Base-by-base conservation (phyloP, 1,140 invertebrate genomes). In the Drosophila novamexicana region DNA sequence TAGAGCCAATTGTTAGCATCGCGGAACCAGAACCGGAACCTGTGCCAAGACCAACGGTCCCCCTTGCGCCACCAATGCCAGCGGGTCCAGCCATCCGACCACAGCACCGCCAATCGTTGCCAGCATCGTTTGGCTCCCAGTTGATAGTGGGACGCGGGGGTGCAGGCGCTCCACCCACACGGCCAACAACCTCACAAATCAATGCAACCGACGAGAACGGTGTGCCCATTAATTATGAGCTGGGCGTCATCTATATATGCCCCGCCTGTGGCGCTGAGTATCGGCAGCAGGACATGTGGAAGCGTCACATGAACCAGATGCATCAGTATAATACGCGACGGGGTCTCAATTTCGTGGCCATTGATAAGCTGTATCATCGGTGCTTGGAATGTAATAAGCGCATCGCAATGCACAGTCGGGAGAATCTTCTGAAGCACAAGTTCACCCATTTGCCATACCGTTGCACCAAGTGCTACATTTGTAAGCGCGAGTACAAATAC, bases 331-430 rank as follows among this genome's bases (percentile, higher is more conserved):
- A 91, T 59, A 91, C 90, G 0, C 76, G 84, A 0, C 79, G 79
- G 0, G 90, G 90, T 6, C 72, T 91, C 6, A 91, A 91, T 62
- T 91, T 91, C 39, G 66, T 84, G 32, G 83, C 77, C 47, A 73
- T 91, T 12, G 90, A 91, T 63, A 91, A 91, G 68, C 56, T 91
- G 0, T 91, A 91, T 50, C 90, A 91, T 52, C 78, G 79, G 18
- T 91, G 90, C 54, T 54, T 82, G 53, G 90, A 91, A 49, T 91
- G 90, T 49, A 74, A 89, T 22, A 91, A 91, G 54, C 80, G 81
- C 6, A 91, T 91, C 29, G 90, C 90, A 6, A 91, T 91, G 90
- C 90, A 91, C 58, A 91, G 90, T 34, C 79, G 91, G 9, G 90
- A 91, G 52, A 91, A 91, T 74, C 71, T 91, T 12, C 62, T 91